Evolutionary conservation across 2,797 vertebrate species (phyloP).

Genomic region (Cuniculus paca): DNA sequence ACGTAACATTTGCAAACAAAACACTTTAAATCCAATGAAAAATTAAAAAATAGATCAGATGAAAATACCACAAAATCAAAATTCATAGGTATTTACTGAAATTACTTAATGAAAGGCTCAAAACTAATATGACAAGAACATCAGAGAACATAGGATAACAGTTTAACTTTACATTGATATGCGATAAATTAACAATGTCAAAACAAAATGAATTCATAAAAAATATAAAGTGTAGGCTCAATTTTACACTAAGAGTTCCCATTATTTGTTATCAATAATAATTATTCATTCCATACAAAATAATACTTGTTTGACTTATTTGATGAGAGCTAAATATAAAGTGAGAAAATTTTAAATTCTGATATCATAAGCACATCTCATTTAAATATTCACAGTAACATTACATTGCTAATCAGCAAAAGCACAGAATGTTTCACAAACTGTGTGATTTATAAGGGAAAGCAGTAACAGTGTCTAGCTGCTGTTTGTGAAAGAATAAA

Average conservation of each 20-base stretch:
- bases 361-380: background rate
- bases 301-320: slow-evolving; percentile 34
- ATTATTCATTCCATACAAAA: slow-evolving; percentile 63
- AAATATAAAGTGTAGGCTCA: slow-evolving; percentile 45
- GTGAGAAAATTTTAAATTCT: slow-evolving; percentile 70
- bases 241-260: slow-evolving; percentile 62
- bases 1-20: slow-evolving; percentile 85
- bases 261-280: slow-evolving; percentile 2
- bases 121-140: slow-evolving; percentile 74
- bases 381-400: slow-evolving; percentile 24
- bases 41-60: slow-evolving; percentile 83
- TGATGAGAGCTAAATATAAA: slow-evolving; percentile 58
- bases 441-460: slow-evolving; percentile 57
- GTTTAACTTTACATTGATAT: slow-evolving; percentile 78
- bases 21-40: slow-evolving; percentile 59
- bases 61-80: slow-evolving; percentile 79
- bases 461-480: slow-evolving; percentile 77
- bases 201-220: slow-evolving; percentile 74
- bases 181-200: slow-evolving; percentile 67
- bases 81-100: slow-evolving; percentile 67
- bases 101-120: slow-evolving; percentile 73
- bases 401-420: slow-evolving; percentile 26
- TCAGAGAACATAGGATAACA: slow-evolving; percentile 70
- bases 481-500: background rate
- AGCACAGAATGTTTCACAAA: slow-evolving; percentile 60